A percentile compares a stretch with the other conserved stretches of the same genome.
These are phyloP conservation scores for Pteronura brasiliensis DNA, from an alignment of 2,113 vertebrate species.

Conservation along the genomic window DNA sequence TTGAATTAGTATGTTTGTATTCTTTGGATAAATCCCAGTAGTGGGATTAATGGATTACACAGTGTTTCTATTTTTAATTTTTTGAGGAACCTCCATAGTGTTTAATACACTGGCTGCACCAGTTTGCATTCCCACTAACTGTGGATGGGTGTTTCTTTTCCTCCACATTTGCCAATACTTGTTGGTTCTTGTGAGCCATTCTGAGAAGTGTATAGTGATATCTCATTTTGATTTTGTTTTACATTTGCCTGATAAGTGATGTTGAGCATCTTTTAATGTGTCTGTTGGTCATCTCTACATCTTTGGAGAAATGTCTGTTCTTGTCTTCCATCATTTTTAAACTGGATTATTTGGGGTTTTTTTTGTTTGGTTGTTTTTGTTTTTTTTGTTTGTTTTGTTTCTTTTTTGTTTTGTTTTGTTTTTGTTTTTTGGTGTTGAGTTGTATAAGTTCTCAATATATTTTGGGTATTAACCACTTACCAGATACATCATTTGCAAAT, in stretches of 20 bases:
- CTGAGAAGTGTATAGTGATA: background rate
- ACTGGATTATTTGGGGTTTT: background rate
- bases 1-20: too few relatives aligned
- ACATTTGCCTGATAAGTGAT: background rate
- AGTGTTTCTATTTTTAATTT: background rate
- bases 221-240: background rate
- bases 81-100: background rate
- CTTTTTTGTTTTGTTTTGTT: too few relatives aligned
- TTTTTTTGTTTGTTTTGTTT: too few relatives aligned
- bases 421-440: background rate
- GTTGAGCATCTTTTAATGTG: background rate
- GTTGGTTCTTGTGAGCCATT: background rate
- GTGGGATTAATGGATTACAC: too few relatives aligned
- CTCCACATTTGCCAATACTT: background rate
- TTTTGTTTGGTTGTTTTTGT: too few relatives aligned
- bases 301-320: background rate
- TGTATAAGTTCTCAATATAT: too few relatives aligned
- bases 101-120: background rate
- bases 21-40: too few relatives aligned
- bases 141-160: background rate
- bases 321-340: background rate
- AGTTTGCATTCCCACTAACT: background rate
- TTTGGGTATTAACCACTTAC: background rate
- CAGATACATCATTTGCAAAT: background rate
- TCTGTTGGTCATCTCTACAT: background rate